These are phyloP conservation scores for Eidolon helvum DNA, from an alignment of 2,113 vertebrate species.

Conservation along the genomic window DNA sequence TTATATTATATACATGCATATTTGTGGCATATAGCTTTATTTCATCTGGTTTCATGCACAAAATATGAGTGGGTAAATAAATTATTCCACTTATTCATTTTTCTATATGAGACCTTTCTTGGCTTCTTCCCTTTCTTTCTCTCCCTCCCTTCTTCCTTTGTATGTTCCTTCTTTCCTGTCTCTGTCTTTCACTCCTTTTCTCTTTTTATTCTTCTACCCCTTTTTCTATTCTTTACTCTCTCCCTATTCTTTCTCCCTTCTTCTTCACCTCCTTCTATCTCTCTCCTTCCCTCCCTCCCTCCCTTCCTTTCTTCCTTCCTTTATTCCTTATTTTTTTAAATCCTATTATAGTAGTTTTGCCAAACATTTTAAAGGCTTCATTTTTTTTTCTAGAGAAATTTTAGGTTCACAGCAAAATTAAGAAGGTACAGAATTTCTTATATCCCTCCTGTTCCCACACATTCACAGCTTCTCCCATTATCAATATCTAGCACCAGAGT, in stretches of 20 bases:
- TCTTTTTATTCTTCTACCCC: neutral
- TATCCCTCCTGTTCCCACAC: neutral
- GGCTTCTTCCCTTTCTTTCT: neutral
- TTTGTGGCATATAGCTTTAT: neutral
- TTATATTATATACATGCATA: neutral
- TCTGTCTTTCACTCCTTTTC: neutral
- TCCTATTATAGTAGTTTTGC: neutral
- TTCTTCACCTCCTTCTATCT: neutral
- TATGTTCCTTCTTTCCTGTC: too few relatives aligned
- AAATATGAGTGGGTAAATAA: neutral
- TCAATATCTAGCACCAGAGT: neutral
- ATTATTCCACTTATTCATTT: neutral
- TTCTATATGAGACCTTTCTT: neutral
- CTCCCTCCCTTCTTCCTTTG: too few relatives aligned
- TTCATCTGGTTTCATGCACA: neutral
- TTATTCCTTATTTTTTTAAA: neutral
- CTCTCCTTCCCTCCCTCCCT: neutral
- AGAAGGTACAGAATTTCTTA: neutral
- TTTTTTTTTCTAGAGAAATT: neutral
- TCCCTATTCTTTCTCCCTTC: neutral
- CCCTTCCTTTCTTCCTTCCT: too few relatives aligned
- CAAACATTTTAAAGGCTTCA: neutral
- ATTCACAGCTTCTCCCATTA: neutral
- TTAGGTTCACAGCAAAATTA: neutral
- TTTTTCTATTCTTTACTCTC: too few relatives aligned